phyloP scores from a whole-genome alignment of 2,888 invertebrate species.

The Catocala fraxini region DNA sequence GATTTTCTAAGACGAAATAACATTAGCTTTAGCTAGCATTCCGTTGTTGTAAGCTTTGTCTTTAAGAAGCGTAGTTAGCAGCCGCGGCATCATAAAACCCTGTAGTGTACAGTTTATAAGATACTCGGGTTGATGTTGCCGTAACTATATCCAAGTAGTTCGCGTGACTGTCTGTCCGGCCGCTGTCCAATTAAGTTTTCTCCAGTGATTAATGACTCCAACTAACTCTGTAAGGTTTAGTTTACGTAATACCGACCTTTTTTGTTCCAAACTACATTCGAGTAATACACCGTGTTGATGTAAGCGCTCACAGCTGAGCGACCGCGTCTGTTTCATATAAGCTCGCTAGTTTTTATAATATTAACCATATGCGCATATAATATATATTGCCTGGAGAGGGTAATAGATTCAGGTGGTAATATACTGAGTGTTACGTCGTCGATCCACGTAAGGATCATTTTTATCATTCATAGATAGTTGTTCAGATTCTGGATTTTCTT shows the following conservation, averaged over 20 bases:
- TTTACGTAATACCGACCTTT: constrained; percentile 35
- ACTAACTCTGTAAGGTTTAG: constrained; percentile 43
- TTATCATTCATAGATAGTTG: too few relatives aligned
- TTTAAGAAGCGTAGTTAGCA: too few relatives aligned
- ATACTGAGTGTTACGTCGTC: too few relatives aligned
- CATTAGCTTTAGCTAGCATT: too few relatives aligned
- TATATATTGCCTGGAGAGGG: too few relatives aligned
- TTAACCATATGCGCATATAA: too few relatives aligned
- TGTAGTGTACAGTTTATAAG: constrained; percentile 13
- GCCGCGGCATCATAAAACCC: neutral
- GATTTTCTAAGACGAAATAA: too few relatives aligned
- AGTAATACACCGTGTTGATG: constrained; percentile 26
- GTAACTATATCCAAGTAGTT: constrained; percentile 52
- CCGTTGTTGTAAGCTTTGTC: too few relatives aligned
- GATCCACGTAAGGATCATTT: too few relatives aligned
- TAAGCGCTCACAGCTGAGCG: constrained; percentile 1
- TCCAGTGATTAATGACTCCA: constrained; percentile 73
- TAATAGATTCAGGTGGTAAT: too few relatives aligned
- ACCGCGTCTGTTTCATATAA: neutral
- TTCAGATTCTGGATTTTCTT: too few relatives aligned
- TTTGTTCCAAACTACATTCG: constrained; percentile 33
- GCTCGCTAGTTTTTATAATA: neutral
- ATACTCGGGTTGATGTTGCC: constrained; percentile 23
- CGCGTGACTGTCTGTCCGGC: constrained; percentile 69
- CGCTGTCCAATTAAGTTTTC: constrained; percentile 79